Percentiles rank a stretch among this genome's conserved stretches.
phyloP scores from a whole-genome alignment of 2,113 vertebrate genomes.

The Chaetorhynchus papuensis region DNA sequence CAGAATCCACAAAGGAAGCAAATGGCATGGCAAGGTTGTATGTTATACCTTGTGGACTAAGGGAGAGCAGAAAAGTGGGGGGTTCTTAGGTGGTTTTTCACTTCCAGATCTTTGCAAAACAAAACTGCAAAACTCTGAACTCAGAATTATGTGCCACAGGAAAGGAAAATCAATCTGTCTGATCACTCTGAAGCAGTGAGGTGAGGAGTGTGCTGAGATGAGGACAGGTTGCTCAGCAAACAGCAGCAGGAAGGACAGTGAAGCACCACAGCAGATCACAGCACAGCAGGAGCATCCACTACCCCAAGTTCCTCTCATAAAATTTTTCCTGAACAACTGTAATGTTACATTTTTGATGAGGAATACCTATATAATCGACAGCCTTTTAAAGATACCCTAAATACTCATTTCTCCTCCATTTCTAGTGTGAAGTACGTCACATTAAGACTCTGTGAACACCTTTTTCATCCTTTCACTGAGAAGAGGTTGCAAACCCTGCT shows the following conservation, averaged over 20 bases:
- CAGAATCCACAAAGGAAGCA: neutral
- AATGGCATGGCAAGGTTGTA: neutral
- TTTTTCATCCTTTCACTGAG: neutral
- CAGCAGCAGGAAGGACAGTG: neutral
- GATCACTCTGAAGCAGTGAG: neutral
- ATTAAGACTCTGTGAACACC: neutral
- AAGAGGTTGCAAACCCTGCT: neutral
- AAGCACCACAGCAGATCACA: fast-evolving
- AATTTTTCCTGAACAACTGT: neutral
- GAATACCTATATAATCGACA: neutral
- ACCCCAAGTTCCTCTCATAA: neutral
- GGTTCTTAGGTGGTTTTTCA: neutral
- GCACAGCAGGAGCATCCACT: neutral
- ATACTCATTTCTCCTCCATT: neutral
- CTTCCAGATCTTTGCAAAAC: neutral
- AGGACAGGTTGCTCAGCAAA: neutral
- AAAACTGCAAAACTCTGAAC: neutral
- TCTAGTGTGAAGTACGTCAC: neutral
- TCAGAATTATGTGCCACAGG: neutral
- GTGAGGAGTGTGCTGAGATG: neutral
- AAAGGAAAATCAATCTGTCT: neutral
- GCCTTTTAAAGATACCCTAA: neutral
- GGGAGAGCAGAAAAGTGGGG: neutral
- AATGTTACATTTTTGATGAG: neutral
- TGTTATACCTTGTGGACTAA: neutral